Evolutionary conservation across 1,140 invertebrate species (phyloP), one percentile per base, ranked within the genome.

Genomic region (Ptiloglossa arizonensis): DNA sequence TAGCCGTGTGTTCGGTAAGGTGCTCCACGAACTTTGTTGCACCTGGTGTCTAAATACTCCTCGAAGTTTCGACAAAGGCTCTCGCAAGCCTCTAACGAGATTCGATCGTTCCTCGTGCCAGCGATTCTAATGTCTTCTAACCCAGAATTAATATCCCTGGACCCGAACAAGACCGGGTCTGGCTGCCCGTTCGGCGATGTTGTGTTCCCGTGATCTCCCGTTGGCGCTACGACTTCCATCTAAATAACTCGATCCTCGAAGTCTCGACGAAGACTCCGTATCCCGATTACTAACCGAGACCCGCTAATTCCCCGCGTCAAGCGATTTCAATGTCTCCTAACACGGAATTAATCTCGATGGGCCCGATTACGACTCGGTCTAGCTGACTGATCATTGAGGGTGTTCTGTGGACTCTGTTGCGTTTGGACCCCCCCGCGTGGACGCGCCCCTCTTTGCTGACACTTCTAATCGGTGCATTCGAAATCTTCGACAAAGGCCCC

Each of bases 401-500:
- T n/a, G 57, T 62, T 46, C 27, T 67, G 59, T 60, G 54, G 46
- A 41, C 41, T 56, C 60, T 54, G 50, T 56, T 41, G 71, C 35
- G 50, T 79, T 79, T 48, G 8, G 15, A 29, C 22, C 35, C 2
- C 22, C 11, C 22, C 48, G 22, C 59, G 46, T 64, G 38, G 56
- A 52, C 15, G 19, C 17, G 22, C 46, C 22, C 13, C 24, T 60
- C 19, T 19, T 63, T 27, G 32, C 11, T 50, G 52, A 72, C 62
- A 35, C 50, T 62, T 66, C 68, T 78, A 56, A 81, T 77, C 59
- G 79, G 44, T 69, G 27, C 19, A 27, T 59, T 73, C 71, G 67
- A 38, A 38, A 44, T 71, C 71, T 60, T 76, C 72, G 70, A 79
- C 35, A 57, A 87, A 91, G 89, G 86, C 59, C 89, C 85, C 81